Conservation (phyloP, 2,113 vertebrate species). For the Oreochromis spilurus region DNA sequence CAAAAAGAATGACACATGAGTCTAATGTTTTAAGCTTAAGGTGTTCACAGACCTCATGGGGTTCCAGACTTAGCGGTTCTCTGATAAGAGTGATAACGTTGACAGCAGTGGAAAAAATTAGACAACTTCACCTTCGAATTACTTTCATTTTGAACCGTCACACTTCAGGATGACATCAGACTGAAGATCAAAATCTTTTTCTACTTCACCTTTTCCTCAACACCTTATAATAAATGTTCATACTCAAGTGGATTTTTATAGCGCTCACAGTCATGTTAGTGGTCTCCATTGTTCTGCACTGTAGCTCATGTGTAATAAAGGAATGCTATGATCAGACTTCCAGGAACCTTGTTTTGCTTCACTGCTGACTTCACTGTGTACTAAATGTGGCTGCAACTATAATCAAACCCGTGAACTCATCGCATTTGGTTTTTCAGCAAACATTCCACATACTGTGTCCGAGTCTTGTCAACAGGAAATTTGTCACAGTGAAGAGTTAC, state of each 20-base stretch:
- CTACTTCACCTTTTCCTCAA: background rate
- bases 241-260: background rate
- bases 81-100: background rate
- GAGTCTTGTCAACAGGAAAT: background rate
- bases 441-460: background rate
- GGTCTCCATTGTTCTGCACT: background rate
- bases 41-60: background rate
- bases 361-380: background rate
- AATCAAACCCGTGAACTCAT: background rate
- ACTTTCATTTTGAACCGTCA: background rate
- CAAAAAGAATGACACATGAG: background rate
- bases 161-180: background rate
- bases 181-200: background rate
- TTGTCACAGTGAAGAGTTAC: background rate
- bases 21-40: background rate
- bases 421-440: background rate
- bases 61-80: background rate
- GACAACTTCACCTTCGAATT: background rate
- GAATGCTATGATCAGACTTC: background rate
- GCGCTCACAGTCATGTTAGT: background rate
- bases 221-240: background rate
- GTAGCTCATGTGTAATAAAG: background rate
- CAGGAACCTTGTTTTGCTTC: background rate
- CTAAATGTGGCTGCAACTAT: background rate
- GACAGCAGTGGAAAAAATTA: background rate